A percentile compares a stretch with the other conserved stretches of the same genome.
phyloP scores from a whole-genome alignment of 2,113 vertebrate genomes.

The Ivindomyrus marchei region DNA sequence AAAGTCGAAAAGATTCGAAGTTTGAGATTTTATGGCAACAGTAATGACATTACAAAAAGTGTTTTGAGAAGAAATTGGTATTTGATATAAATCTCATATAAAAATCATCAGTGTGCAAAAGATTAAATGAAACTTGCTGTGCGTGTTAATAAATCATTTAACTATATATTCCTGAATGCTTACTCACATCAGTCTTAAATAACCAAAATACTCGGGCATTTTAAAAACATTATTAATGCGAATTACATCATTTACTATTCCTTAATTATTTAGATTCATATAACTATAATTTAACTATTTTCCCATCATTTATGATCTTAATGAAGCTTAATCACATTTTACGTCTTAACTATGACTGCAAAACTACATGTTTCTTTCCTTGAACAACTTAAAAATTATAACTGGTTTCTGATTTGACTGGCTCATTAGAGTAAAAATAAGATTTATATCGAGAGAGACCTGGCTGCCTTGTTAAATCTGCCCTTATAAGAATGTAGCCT shows the following conservation, averaged over 20 bases:
- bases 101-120: not conserved
- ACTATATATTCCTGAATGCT: not conserved
- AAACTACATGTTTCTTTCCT: not conserved
- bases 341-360: not conserved
- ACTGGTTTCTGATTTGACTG: not conserved
- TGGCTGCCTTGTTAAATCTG: not conserved
- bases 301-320: not conserved
- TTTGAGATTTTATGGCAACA: not conserved
- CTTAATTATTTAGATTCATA: not conserved
- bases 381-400: not conserved
- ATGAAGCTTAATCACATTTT: not conserved
- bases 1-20: not conserved
- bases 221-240: not conserved
- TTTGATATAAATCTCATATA: not conserved
- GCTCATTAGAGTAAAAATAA: conserved; percentile 1
- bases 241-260: not conserved
- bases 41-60: not conserved
- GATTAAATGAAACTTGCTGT: not conserved
- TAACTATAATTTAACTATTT: not conserved
- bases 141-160: not conserved
- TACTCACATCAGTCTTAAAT: not conserved
- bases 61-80: not conserved
- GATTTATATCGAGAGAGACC: not conserved
- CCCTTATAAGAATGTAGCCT: not conserved
- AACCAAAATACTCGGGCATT: not conserved